A percentile compares a stretch with the other conserved stretches of the same genome.
These are phyloP conservation scores for Muschampia plurimacula DNA, from an alignment of 2,888 invertebrate genomes.

Conservation along the genomic window DNA sequence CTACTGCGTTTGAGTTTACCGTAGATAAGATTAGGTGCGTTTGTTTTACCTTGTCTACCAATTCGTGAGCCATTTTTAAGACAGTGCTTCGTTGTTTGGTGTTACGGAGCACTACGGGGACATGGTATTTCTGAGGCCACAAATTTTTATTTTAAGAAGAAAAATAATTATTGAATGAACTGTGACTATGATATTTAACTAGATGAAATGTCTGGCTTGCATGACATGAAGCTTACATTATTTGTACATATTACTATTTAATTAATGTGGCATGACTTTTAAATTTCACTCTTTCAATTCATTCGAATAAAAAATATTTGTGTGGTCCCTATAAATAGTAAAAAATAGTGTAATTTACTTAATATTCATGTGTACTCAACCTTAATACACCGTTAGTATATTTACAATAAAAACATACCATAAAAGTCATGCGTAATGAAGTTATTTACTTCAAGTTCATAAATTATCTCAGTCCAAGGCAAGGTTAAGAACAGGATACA, in stretches of 20 bases:
- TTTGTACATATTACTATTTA: not conserved
- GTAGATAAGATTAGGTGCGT: constrained; percentile 81
- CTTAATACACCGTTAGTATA: not conserved
- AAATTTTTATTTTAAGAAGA: not conserved
- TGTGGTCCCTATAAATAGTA: not conserved
- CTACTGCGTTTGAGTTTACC: constrained; percentile 83
- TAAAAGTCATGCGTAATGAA: not conserved
- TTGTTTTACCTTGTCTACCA: constrained; percentile 82
- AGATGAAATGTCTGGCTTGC: not conserved
- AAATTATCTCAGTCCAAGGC: constrained; percentile 12
- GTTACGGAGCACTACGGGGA: constrained; percentile 57
- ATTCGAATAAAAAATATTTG: too few relatives aligned
- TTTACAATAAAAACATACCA: constrained; percentile 1
- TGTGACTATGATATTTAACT: not conserved
- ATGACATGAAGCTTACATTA: not conserved
- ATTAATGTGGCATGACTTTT: too few relatives aligned
- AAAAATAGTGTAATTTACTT: not conserved
- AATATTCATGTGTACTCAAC: not conserved
- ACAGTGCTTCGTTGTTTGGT: constrained; percentile 79
- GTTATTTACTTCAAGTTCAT: constrained; percentile 10
- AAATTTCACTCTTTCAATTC: too few relatives aligned
- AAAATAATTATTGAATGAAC: not conserved
- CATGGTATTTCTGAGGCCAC: constrained; percentile 61
- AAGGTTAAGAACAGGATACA: constrained; percentile 42
- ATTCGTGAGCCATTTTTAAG: constrained; percentile 77